Conservation (phyloP, 2,888 invertebrate genomes). For the Luperina nickerlii region DNA sequence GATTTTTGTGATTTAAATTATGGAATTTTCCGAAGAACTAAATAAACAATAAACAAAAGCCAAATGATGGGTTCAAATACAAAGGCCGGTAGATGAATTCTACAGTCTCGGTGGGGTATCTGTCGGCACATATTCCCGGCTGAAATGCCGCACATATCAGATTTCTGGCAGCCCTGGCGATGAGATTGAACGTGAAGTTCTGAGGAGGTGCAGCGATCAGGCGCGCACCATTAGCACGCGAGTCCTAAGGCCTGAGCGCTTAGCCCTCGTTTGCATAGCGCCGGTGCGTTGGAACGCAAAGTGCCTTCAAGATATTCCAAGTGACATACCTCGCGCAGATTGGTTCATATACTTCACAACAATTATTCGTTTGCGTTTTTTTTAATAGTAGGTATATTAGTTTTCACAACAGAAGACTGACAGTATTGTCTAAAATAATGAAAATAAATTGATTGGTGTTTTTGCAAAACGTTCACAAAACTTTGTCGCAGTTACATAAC, state of each 20-base stretch:
- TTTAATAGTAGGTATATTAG: no score
- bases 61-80: background rate
- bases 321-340: background rate
- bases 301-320: constrained; percentile 1
- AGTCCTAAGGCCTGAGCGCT: constrained; percentile 1
- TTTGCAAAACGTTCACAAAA: background rate
- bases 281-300: constrained; percentile 21
- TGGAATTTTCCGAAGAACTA: background rate
- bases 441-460: background rate
- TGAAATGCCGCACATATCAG: background rate
- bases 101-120: background rate
- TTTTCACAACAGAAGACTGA: background rate
- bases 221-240: constrained; percentile 25
- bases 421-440: background rate
- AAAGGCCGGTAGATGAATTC: background rate
- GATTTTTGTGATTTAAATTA: background rate
- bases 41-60: background rate
- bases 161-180: constrained; percentile 4
- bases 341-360: background rate
- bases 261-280: constrained; percentile 16
- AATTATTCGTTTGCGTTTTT: background rate
- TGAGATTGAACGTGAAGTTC: background rate
- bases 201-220: constrained; percentile 2
- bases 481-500: background rate
- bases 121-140: background rate